Percentiles rank a stretch among this genome's conserved stretches.
Conservation (phyloP, 1,140 invertebrate species). For the Procambarus virginalis region DNA sequence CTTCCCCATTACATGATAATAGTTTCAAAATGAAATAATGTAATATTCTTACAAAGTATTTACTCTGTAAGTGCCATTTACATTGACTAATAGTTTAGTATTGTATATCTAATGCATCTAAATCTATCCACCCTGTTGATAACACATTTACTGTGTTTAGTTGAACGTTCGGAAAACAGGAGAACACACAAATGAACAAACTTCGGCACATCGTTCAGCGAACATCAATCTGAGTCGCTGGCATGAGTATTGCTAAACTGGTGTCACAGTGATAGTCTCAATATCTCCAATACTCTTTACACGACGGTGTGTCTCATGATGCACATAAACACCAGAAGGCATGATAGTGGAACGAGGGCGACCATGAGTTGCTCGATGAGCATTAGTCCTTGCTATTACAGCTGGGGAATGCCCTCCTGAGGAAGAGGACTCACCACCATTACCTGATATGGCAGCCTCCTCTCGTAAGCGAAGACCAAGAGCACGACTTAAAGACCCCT, state of each 20-base stretch:
- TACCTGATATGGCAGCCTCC: slow-evolving; percentile 28
- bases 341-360: slow-evolving; percentile 71
- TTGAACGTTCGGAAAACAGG: slow-evolving; percentile 20
- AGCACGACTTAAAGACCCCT: slow-evolving; percentile 85
- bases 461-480: slow-evolving; percentile 79
- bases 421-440: slow-evolving; percentile 55
- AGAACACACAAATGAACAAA: slow-evolving; percentile 52
- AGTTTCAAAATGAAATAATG: slow-evolving; percentile 20
- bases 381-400: slow-evolving; percentile 24
- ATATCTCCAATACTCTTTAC: slow-evolving; percentile 85
- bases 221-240: slow-evolving; percentile 2
- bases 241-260: slow-evolving; percentile 64
- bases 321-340: slow-evolving; percentile 55
- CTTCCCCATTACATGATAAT: slow-evolving; percentile 1
- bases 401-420: slow-evolving; percentile 44
- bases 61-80: neutral
- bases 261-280: slow-evolving; percentile 74
- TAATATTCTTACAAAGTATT: slow-evolving; percentile 20
- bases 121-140: slow-evolving; percentile 37
- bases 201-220: slow-evolving; percentile 24
- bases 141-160: slow-evolving; percentile 14
- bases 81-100: neutral
- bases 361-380: slow-evolving; percentile 26
- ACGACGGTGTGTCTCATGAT: slow-evolving; percentile 78
- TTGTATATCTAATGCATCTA: slow-evolving; percentile 31